These are phyloP conservation scores for Telmatochromis sp. DNA, from an alignment of 2,113 vertebrate species.

Conservation along the genomic window DNA sequence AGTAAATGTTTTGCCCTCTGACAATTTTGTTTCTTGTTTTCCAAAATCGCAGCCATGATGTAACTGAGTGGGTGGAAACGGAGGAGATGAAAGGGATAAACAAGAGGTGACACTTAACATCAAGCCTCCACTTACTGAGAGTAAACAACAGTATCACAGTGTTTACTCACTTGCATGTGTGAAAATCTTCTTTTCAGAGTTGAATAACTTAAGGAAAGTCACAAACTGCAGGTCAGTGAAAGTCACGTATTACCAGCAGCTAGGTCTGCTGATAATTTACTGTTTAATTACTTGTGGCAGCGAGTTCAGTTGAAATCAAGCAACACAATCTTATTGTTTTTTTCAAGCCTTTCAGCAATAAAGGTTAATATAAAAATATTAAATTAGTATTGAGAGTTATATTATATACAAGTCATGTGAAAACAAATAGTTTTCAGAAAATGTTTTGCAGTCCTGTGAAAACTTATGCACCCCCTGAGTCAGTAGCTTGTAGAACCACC, in stretches of 20 bases:
- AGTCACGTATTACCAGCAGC: background rate
- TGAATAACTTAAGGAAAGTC: background rate
- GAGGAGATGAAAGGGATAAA: conserved; percentile 17
- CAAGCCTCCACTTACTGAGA: conserved; percentile 9
- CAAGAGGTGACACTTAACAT: conserved; percentile 15
- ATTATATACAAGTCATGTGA: background rate
- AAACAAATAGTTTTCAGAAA: background rate
- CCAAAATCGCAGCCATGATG: background rate
- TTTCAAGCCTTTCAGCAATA: background rate
- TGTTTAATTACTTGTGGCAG: background rate
- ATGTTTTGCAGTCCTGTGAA: background rate
- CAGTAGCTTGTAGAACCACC: background rate
- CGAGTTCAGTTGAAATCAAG: background rate
- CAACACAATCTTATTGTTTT: background rate
- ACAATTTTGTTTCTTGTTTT: background rate
- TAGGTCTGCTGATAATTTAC: background rate
- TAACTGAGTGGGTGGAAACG: conserved; percentile 11
- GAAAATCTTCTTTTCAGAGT: background rate
- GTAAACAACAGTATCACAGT: background rate
- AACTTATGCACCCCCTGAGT: background rate
- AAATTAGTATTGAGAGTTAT: background rate
- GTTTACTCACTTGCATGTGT: background rate
- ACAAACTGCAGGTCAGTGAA: background rate
- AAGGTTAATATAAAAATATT: background rate
- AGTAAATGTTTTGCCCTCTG: background rate